Conservation (phyloP, 2,797 vertebrate genomes). For the Falco concolor region DNA sequence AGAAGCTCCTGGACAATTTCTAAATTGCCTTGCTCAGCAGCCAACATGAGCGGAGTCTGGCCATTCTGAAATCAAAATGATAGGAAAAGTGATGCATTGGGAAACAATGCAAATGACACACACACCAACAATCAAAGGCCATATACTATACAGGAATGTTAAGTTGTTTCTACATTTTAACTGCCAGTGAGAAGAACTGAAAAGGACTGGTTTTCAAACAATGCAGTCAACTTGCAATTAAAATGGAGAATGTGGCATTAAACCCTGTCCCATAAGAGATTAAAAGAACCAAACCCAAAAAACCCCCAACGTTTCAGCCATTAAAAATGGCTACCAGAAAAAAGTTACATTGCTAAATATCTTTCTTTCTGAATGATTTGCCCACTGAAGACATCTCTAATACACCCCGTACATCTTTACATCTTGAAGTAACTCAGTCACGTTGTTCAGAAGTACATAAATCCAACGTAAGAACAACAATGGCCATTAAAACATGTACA, state of each 20-base stretch:
- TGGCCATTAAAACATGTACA: neutral
- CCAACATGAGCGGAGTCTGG: constrained; percentile 94
- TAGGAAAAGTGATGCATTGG: neutral
- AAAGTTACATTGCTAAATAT: neutral
- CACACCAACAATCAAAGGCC: neutral
- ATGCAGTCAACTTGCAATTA: neutral
- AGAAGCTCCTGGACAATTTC: constrained; percentile 94
- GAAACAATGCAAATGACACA: neutral
- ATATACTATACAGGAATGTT: neutral
- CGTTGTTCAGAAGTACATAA: neutral
- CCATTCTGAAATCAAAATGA: constrained; percentile 80
- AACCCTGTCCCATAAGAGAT: neutral
- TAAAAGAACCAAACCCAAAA: neutral
- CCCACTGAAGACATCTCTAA: neutral
- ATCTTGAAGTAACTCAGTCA: neutral
- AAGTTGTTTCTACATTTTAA: neutral
- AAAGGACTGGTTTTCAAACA: neutral
- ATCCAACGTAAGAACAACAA: neutral
- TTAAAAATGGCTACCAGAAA: neutral
- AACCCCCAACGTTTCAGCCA: neutral
- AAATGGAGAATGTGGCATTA: neutral
- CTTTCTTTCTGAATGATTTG: neutral
- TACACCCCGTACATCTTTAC: neutral
- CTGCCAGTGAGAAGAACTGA: neutral
- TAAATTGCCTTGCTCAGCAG: constrained; percentile 92